A percentile compares a stretch with the other conserved stretches of the same genome.
Conservation (phyloP, 2,113 vertebrate genomes). For the Tragelaphus imberbis region DNA sequence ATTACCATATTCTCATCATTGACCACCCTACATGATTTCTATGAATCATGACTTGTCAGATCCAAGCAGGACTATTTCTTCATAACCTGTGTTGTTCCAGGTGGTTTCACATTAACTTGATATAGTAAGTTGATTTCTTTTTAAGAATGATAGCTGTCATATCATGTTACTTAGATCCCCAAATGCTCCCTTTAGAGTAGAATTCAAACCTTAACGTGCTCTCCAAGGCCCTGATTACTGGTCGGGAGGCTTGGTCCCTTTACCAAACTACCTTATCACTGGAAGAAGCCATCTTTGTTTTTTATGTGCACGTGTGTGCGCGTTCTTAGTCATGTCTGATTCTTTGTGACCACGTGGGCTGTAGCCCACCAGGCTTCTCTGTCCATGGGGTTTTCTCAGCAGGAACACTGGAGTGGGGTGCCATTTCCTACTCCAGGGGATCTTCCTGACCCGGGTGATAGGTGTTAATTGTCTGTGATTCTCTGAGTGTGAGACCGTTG, state of each 20-base stretch:
- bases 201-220: not conserved
- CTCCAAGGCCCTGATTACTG: not conserved
- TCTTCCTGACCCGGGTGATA: not conserved
- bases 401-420: not conserved
- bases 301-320: accelerated
- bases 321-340: not conserved
- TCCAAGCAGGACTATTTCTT: not conserved
- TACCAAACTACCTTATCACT: not conserved
- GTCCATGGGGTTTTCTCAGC: not conserved
- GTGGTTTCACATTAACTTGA: not conserved
- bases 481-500: not conserved
- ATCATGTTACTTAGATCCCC: not conserved
- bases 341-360: not conserved
- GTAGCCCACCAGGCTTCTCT: not conserved
- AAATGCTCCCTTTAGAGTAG: not conserved
- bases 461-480: not conserved
- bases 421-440: not conserved
- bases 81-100: not conserved
- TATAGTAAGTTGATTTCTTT: not conserved
- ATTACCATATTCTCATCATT: not conserved
- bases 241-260: not conserved
- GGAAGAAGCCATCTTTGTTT: not conserved
- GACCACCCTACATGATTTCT: not conserved
- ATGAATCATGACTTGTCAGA: not conserved
- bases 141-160: not conserved